Evolutionary conservation across 2,888 invertebrate genomes (phyloP).

Genomic region (Brachylomia viminalis): DNA sequence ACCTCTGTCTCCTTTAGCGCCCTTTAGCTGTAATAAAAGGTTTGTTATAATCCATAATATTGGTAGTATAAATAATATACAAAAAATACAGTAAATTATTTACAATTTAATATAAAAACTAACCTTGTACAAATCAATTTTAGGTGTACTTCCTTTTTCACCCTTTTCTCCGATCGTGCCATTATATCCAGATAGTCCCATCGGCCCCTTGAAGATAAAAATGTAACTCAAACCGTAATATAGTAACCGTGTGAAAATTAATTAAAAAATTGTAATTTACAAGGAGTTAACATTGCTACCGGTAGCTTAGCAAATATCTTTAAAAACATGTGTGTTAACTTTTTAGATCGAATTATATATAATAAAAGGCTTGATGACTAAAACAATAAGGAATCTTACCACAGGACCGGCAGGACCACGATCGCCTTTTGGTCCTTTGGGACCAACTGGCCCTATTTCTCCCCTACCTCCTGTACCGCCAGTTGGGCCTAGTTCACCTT

Average conservation of each 20-base stretch:
- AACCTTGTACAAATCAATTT: conserved; percentile 76
- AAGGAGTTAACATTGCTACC: no score
- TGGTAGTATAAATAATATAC: background rate
- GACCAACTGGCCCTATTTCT: conserved; percentile 40
- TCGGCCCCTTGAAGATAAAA: conserved; percentile 62
- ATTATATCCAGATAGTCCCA: conserved; percentile 68
- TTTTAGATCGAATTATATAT: background rate
- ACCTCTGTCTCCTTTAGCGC: conserved; percentile 80
- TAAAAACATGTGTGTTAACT: background rate
- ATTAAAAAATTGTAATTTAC: background rate
- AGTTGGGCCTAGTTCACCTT: conserved; percentile 58
- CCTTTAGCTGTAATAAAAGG: conserved; percentile 74
- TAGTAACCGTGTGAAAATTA: no score
- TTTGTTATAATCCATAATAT: background rate
- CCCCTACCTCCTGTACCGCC: conserved; percentile 43
- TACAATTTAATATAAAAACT: background rate
- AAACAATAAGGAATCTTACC: conserved; percentile 53
- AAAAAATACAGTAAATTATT: background rate
- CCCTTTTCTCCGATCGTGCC: conserved; percentile 77
- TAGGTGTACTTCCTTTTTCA: conserved; percentile 77
- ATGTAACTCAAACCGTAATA: background rate
- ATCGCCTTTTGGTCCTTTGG: conserved; percentile 66
- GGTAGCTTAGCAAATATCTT: background rate
- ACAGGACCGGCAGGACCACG: conserved; percentile 60
- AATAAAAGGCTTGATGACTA: background rate